Conservation (phyloP, 2,797 vertebrate species). For the Acanthis flammea region DNA sequence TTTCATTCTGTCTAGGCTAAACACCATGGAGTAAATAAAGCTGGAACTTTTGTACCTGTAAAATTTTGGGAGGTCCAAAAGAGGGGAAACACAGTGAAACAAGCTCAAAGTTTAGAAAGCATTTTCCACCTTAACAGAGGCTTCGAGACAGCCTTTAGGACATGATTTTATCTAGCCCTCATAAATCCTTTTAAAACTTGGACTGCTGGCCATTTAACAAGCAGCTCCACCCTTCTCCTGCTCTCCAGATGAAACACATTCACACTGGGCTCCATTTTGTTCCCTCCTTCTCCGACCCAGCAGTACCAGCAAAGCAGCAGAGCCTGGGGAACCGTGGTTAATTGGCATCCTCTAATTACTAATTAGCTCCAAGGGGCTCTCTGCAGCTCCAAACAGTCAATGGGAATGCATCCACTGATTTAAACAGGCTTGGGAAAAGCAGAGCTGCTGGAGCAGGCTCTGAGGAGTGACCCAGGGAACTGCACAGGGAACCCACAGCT, state of each 20-base stretch:
- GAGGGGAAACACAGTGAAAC: neutral
- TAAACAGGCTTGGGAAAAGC: neutral
- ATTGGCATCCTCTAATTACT: neutral
- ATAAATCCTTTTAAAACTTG: slow-evolving; percentile 10
- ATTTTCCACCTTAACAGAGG: neutral
- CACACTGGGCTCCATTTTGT: neutral
- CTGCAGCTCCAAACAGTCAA: neutral
- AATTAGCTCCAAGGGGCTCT: slow-evolving; percentile 1
- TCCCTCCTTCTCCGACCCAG: neutral
- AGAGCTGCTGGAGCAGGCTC: neutral
- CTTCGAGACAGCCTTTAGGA: neutral
- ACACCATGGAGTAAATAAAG: neutral
- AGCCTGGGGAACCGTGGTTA: neutral
- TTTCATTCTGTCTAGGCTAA: neutral
- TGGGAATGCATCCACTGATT: neutral
- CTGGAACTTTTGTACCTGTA: neutral
- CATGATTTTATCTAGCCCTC: neutral
- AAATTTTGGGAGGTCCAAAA: neutral
- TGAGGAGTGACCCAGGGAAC: neutral
- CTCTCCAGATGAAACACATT: slow-evolving; percentile 8
- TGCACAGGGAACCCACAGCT: neutral
- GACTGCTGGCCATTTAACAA: neutral
- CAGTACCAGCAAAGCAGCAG: neutral
- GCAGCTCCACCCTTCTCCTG: slow-evolving; percentile 14
- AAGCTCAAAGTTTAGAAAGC: neutral